Evolutionary conservation across 2,888 invertebrate species (phyloP), one percentile per base, ranked within the genome.

Genomic region (Gerris lacustris): DNA sequence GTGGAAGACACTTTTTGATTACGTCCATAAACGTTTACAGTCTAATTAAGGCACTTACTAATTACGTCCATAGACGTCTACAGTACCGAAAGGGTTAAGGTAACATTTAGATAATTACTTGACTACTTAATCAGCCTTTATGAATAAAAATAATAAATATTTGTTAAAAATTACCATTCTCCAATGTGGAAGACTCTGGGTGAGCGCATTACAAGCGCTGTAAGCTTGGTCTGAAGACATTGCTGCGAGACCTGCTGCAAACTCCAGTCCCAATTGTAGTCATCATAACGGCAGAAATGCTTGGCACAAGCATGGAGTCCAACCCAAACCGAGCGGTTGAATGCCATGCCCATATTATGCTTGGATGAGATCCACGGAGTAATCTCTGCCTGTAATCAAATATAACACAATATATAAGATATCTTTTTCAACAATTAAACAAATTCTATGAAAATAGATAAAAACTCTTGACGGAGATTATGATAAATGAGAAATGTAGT

Each of bases 251-350:
- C 85, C 79, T 94, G 92, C 75, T 96, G 89, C 75, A 99, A 82
- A 0, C 96, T 96, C 91, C 98, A 99, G 79, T 99, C 98, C 98
- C 98, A 99, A 80, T 99, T 99, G 81, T 99, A 99, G 79, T 99
- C 99, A 79, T 99, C 99, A 81, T 94, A 97, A 2, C 89, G 87
- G 81, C 98, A 99, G 81, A 98, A 99, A 78, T 90, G 87, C 45
- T 89, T 84, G 6, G 91, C 88, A 79, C 96, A 91, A 45, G 85
- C 86, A 78, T 90, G 87, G 66, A 98, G 87, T 76, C 88, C 86
- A 72, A 85, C 84, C 96, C 97, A 99, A 0, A 95, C 89, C 0
- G 87, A 87, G 44, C 91, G 86, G 80, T 94, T 93, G 78, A 98
- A 91, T 0, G 92, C 95, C 88, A 99, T 96, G 0, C 97, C 99